phyloP scores from a whole-genome alignment of 2,888 invertebrate species.

The Tachina lurida region DNA sequence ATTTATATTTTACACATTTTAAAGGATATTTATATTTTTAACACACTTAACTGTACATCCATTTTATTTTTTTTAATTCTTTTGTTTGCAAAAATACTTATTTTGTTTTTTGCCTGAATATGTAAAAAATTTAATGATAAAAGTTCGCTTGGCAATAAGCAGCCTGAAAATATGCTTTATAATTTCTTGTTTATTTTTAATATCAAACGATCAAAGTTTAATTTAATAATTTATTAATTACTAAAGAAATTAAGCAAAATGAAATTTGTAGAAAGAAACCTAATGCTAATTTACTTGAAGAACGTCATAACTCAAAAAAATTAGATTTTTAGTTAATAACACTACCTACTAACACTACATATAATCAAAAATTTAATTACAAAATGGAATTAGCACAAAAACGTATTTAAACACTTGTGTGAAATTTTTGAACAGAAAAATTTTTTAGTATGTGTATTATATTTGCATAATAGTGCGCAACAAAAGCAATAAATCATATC shows the following conservation, averaged over 20 bases:
- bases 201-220: slow-evolving; percentile 10
- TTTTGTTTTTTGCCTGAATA: slow-evolving; percentile 31
- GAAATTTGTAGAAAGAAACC: slow-evolving; percentile 19
- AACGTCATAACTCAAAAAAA: too few relatives aligned
- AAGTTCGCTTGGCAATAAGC: slow-evolving; percentile 16
- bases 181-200: slow-evolving; percentile 3
- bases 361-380: too few relatives aligned
- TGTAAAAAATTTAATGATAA: slow-evolving; percentile 44
- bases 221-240: slow-evolving; percentile 26
- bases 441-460: too few relatives aligned
- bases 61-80: neutral
- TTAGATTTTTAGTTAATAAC: too few relatives aligned
- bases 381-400: too few relatives aligned
- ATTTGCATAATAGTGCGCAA: too few relatives aligned
- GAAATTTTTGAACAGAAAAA: too few relatives aligned
- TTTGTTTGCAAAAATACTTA: slow-evolving; percentile 16
- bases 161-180: slow-evolving; percentile 56
- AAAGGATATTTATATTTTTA: neutral
- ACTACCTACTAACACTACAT: too few relatives aligned
- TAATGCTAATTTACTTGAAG: too few relatives aligned
- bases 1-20: neutral
- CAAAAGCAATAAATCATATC: too few relatives aligned
- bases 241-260: neutral
- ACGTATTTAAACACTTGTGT: too few relatives aligned
- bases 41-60: neutral